phyloP scores from a whole-genome alignment of 2,797 vertebrate species.

The Poecilia gillii region DNA sequence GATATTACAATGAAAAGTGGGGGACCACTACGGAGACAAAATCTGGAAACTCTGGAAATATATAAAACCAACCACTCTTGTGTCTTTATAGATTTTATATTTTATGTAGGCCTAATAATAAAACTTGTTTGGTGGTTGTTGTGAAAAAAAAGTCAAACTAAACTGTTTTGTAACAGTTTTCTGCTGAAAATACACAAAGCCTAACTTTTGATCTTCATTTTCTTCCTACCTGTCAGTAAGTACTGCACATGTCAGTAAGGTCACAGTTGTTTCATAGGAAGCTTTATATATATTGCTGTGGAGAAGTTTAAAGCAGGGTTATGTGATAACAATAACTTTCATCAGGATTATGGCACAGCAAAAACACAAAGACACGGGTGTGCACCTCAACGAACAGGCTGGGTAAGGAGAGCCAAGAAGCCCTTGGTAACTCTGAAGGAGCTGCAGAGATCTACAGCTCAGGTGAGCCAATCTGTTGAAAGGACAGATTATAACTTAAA shows the following conservation, averaged over 20 bases:
- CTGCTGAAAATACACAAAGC: not conserved
- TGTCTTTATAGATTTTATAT: slow-evolving; percentile 24
- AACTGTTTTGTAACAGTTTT: slow-evolving; percentile 33
- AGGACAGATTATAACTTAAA: not conserved
- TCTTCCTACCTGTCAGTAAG: not conserved
- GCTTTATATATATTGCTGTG: not conserved
- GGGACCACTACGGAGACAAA: slow-evolving; percentile 45
- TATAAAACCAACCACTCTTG: slow-evolving; percentile 21
- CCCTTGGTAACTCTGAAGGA: not conserved
- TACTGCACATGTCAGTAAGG: not conserved
- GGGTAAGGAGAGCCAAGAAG: not conserved
- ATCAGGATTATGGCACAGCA: not conserved
- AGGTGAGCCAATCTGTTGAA: not conserved
- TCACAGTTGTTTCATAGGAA: too few species aligned
- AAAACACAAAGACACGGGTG: not conserved
- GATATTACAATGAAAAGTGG: slow-evolving; percentile 48
- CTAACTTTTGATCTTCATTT: slow-evolving; percentile 35
- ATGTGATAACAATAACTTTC: not conserved
- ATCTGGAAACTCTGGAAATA: slow-evolving; percentile 26
- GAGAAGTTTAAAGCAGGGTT: not conserved
- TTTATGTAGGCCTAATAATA: slow-evolving; percentile 23
- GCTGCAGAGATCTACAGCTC: not conserved
- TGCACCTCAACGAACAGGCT: not conserved
- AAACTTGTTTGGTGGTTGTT: slow-evolving; percentile 32
- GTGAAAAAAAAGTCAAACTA: slow-evolving; percentile 5